phyloP scores from a whole-genome alignment of 2,888 invertebrate genomes.

The Drosophila vallismaia region DNA sequence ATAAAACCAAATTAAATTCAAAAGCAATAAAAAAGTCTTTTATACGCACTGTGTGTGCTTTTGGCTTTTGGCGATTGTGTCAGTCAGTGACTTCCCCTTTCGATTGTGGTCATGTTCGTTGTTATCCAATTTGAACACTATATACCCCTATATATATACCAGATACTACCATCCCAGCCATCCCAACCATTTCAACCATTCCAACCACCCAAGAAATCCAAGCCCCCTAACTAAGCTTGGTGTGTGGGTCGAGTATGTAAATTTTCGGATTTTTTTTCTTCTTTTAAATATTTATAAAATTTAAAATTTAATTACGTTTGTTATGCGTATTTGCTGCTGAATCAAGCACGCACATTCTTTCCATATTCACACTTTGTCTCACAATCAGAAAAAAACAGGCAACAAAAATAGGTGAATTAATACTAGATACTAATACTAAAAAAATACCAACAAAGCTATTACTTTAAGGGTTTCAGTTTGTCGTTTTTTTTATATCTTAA shows the following conservation, averaged over 20 bases:
- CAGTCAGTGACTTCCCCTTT: slow-evolving; percentile 64
- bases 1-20: slow-evolving; percentile 67
- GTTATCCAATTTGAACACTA: not conserved
- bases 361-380: slow-evolving; percentile 63
- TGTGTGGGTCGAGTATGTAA: slow-evolving; percentile 63
- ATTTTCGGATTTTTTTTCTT: slow-evolving; percentile 45
- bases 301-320: slow-evolving; percentile 73
- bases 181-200: slow-evolving; percentile 8
- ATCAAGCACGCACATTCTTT: slow-evolving; percentile 60
- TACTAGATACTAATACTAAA: too few relatives aligned
- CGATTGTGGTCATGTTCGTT: slow-evolving; percentile 62
- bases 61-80: slow-evolving; percentile 54
- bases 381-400: not conserved
- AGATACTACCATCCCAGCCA: not conserved
- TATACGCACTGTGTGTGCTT: slow-evolving; percentile 56
- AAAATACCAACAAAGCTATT: too few relatives aligned
- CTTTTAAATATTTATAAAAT: slow-evolving; percentile 73
- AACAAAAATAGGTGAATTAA: too few relatives aligned
- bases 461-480: too few relatives aligned
- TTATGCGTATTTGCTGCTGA: slow-evolving; percentile 65
- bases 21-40: slow-evolving; percentile 63
- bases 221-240: slow-evolving; percentile 3
- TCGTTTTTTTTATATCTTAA: too few relatives aligned
- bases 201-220: slow-evolving; percentile 3
- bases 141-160: not conserved